A percentile compares a stretch with the other conserved stretches of the same genome.
Evolutionary conservation across 2,113 vertebrate genomes (phyloP).

Genomic region (Sinocyclocheilus grahami): DNA sequence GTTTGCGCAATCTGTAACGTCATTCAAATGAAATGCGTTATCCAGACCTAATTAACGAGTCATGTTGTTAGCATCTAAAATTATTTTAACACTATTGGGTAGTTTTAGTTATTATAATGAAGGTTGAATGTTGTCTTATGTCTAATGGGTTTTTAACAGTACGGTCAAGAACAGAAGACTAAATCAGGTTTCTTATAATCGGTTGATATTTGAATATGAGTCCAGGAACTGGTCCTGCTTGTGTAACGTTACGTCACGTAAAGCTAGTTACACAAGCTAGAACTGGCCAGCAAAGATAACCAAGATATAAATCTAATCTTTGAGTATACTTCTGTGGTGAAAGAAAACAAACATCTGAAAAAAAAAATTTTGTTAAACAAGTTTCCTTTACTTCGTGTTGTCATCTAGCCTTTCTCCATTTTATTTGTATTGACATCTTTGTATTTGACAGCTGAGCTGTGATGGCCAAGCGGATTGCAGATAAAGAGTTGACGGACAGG

Average conservation of each 20-base stretch:
- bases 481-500: constrained; percentile 94
- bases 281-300: background rate
- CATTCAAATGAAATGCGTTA: background rate
- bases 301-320: background rate
- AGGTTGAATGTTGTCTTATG: background rate
- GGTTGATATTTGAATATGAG: background rate
- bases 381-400: background rate
- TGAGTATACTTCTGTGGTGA: background rate
- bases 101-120: background rate
- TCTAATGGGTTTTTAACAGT: background rate
- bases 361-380: background rate
- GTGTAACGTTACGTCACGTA: background rate
- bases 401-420: background rate
- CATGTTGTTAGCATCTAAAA: background rate
- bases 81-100: background rate
- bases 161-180: background rate
- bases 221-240: background rate
- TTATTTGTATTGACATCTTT: background rate
- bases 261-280: background rate
- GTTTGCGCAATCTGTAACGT: background rate
- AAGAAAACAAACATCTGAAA: background rate
- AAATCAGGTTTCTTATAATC: background rate
- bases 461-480: constrained; percentile 96
- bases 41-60: background rate
- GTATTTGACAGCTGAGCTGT: constrained; percentile 53